These are phyloP conservation scores for Rhabdophis nuchalis DNA, from an alignment of 2,797 vertebrate genomes.

Conservation along the genomic window DNA sequence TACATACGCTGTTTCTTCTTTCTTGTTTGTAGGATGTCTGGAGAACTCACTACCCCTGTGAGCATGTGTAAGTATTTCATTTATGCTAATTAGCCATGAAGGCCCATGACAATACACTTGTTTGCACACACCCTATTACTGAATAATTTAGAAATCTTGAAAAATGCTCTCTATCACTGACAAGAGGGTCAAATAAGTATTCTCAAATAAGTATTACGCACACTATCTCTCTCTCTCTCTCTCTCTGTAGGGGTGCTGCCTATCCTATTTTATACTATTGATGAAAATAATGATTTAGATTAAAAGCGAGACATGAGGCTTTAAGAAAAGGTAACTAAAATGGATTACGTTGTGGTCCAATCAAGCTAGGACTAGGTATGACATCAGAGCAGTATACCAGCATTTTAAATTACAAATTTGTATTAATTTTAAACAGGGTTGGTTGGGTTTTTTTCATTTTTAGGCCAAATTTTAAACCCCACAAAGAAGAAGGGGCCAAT, in stretches of 20 bases:
- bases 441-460: too few relatives aligned
- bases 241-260: neutral
- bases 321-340: neutral
- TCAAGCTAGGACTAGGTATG: neutral
- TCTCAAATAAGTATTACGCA: neutral
- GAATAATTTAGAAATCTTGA: neutral
- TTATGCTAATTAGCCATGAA: neutral
- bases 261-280: neutral
- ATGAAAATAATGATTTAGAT: neutral
- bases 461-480: too few relatives aligned
- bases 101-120: neutral
- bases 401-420: too few relatives aligned
- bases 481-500: too few relatives aligned
- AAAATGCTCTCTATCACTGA: neutral
- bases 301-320: neutral
- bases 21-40: constrained; percentile 34
- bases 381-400: too few relatives aligned
- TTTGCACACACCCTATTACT: neutral
- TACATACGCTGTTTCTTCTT: neutral
- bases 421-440: too few relatives aligned
- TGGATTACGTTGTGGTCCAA: neutral
- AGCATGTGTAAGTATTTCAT: constrained; percentile 24
- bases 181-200: neutral
- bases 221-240: too few relatives aligned
- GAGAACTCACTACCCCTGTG: constrained; percentile 24